These are phyloP conservation scores for Tolmerus cingulatus DNA, from an alignment of 2,888 invertebrate genomes.

Conservation along the genomic window DNA sequence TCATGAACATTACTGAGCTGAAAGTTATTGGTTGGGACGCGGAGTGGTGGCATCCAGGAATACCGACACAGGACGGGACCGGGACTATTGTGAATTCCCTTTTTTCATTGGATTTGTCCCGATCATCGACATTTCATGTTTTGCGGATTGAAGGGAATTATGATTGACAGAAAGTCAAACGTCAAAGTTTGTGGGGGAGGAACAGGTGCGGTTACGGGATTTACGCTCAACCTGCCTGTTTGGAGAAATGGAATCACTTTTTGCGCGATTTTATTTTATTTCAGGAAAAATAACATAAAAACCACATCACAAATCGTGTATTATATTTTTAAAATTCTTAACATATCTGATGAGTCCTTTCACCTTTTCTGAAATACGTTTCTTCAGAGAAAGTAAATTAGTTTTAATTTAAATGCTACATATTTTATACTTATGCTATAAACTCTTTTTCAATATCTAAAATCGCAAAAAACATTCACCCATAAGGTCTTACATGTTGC, in stretches of 20 bases:
- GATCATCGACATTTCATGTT: neutral
- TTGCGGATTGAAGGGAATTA: neutral
- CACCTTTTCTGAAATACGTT: neutral
- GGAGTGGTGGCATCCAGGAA: neutral
- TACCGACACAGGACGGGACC: neutral
- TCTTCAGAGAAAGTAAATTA: no score
- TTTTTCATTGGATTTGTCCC: neutral
- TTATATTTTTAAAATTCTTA: neutral
- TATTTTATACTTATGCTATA: no score
- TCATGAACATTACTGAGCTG: constrained; percentile 4
- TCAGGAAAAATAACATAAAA: neutral
- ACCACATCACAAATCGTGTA: neutral
- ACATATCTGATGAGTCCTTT: neutral
- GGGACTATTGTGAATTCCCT: neutral
- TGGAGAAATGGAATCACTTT: neutral
- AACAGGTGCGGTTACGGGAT: neutral
- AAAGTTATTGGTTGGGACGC: neutral
- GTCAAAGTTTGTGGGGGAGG: neutral
- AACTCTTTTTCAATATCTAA: no score
- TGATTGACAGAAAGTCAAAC: neutral
- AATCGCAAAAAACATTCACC: no score
- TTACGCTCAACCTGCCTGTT: neutral
- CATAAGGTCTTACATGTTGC: no score
- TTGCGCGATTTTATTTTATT: neutral
- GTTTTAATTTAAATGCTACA: no score